phyloP scores from a whole-genome alignment of 1,140 invertebrate genomes.

The Papilio machaon region DNA sequence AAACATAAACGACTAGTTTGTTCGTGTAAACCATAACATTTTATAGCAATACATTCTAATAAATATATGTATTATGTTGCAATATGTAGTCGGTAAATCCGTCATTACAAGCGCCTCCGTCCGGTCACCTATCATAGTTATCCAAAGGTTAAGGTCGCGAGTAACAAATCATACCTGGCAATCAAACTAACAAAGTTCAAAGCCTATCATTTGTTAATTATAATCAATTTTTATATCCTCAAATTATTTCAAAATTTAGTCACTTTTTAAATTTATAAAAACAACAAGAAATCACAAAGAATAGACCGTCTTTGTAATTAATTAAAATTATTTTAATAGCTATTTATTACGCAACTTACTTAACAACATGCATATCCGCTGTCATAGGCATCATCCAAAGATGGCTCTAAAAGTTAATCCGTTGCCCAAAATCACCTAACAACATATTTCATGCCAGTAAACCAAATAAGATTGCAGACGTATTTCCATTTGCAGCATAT shows the following conservation, averaged over 20 bases:
- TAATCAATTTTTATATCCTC: neutral
- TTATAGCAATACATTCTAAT: conserved; percentile 1
- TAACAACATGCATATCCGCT: too few species aligned
- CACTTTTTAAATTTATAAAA: neutral
- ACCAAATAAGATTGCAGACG: too few species aligned
- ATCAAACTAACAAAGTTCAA: conserved; percentile 15
- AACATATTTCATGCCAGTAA: too few species aligned
- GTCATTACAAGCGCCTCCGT: neutral
- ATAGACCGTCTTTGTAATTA: too few species aligned
- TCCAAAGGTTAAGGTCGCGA: conserved; percentile 4
- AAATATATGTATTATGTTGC: conserved; percentile 1
- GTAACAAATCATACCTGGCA: neutral
- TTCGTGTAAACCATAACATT: too few species aligned
- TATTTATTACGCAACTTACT: too few species aligned
- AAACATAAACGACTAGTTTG: too few species aligned
- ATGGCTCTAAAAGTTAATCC: too few species aligned
- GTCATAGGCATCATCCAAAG: too few species aligned
- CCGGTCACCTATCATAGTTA: neutral
- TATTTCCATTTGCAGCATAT: too few species aligned
- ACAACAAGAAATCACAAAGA: neutral
- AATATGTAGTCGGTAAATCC: neutral
- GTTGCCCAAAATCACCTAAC: too few species aligned
- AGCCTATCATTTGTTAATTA: conserved; percentile 15
- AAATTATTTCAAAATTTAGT: neutral
- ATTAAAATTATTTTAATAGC: too few species aligned